These are phyloP conservation scores for Enteromius paludinosus DNA, from an alignment of 2,797 vertebrate species.

Conservation along the genomic window DNA sequence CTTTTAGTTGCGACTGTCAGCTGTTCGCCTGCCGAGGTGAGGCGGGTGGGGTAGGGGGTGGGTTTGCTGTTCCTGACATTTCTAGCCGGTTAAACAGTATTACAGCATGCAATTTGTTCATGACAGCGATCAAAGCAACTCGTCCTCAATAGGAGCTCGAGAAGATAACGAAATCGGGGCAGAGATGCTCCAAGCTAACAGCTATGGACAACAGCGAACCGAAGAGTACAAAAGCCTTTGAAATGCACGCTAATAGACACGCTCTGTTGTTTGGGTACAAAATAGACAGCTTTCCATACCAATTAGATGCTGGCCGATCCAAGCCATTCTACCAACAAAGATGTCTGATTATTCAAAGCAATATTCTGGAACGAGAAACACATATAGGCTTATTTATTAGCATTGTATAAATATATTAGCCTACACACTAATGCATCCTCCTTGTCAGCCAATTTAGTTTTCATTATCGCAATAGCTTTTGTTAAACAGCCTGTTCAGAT, in stretches of 20 bases:
- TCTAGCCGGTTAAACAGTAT: slow-evolving; percentile 15
- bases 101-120: slow-evolving; percentile 26
- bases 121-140: slow-evolving; percentile 29
- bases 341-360: slow-evolving; percentile 15
- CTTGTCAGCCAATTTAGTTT: slow-evolving; percentile 9
- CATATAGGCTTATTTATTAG: neutral
- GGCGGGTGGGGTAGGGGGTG: neutral
- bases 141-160: slow-evolving; percentile 18
- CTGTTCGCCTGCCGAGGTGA: neutral
- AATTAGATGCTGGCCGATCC: slow-evolving; percentile 1
- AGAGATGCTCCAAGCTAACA: slow-evolving; percentile 25
- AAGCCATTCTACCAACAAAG: neutral
- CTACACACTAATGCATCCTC: neutral
- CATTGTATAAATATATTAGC: neutral
- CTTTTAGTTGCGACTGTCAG: neutral
- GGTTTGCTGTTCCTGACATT: neutral
- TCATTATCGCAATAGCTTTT: neutral
- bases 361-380: slow-evolving; percentile 54
- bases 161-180: slow-evolving; percentile 20
- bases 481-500: neutral
- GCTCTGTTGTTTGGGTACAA: neutral
- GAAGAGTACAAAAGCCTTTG: slow-evolving; percentile 28
- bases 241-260: neutral
- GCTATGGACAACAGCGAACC: slow-evolving; percentile 3
- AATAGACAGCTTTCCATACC: slow-evolving; percentile 7